Evolutionary conservation across 2,888 invertebrate species (phyloP).

Genomic region (Apamea sordens): DNA sequence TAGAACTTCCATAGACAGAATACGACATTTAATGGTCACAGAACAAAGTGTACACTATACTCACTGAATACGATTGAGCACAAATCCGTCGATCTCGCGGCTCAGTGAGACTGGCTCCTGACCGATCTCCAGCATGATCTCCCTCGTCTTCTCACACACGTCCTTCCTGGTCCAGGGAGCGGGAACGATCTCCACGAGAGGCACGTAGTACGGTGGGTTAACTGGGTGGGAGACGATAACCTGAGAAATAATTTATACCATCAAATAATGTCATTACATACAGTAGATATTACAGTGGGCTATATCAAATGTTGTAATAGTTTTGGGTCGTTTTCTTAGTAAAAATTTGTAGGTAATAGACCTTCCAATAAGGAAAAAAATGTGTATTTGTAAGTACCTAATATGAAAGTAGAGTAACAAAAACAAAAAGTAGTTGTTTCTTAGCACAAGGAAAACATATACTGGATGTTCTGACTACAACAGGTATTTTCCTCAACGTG

Average conservation of each 20-base stretch:
- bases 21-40: neutral
- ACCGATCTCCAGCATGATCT: conserved; percentile 95
- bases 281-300: neutral
- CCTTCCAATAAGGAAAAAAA: neutral
- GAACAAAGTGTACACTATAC: conserved; percentile 67
- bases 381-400: neutral
- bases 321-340: neutral
- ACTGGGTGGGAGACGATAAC: conserved; percentile 97
- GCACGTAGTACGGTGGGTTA: conserved; percentile 99
- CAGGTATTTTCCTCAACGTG: conserved; percentile 34
- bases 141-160: conserved; percentile 93
- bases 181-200: conserved; percentile 98
- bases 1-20: neutral
- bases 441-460: conserved; percentile 16
- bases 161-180: conserved; percentile 97
- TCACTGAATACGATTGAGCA: conserved; percentile 97
- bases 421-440: neutral
- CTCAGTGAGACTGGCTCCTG: conserved; percentile 97
- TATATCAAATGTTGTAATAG: neutral
- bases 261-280: neutral
- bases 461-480: neutral
- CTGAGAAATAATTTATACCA: conserved; percentile 77
- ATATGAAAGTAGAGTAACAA: neutral
- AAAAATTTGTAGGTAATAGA: neutral
- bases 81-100: conserved; percentile 97